These are phyloP conservation scores for Marronus borbonicus DNA, from an alignment of 2,888 invertebrate species.

Conservation along the genomic window DNA sequence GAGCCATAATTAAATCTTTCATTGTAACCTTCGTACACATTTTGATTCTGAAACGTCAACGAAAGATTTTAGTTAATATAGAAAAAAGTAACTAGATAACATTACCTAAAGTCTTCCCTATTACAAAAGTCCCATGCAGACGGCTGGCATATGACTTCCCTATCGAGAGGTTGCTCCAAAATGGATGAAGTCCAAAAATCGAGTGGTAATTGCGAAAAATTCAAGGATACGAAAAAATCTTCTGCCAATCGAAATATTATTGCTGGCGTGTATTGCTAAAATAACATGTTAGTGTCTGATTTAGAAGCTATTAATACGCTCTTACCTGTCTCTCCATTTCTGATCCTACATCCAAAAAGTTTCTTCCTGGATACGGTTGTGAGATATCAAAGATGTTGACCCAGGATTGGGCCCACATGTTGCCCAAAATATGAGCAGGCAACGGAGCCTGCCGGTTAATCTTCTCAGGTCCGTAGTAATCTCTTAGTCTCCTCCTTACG, in stretches of 20 bases:
- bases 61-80: background rate
- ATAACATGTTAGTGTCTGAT: background rate
- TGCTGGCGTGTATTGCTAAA: conserved; percentile 85
- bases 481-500: conserved; percentile 86
- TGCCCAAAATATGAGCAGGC: conserved; percentile 89
- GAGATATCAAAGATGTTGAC: conserved; percentile 78
- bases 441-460: conserved; percentile 86
- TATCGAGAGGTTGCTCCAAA: conserved; percentile 84
- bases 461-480: conserved; percentile 88
- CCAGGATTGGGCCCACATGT: conserved; percentile 95
- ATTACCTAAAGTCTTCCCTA: conserved; percentile 86
- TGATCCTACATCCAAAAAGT: conserved; percentile 80
- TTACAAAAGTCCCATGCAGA: conserved; percentile 97
- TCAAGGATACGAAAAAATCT: conserved; percentile 92
- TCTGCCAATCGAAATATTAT: conserved; percentile 91
- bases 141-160: conserved; percentile 88
- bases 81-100: background rate
- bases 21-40: conserved; percentile 90
- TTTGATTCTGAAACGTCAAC: conserved; percentile 78
- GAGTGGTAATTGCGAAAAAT: conserved; percentile 88
- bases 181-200: conserved; percentile 93
- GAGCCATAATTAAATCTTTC: conserved; percentile 89
- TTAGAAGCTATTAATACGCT: background rate
- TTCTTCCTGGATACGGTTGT: conserved; percentile 82
- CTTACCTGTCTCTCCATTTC: conserved; percentile 77